Conservation (phyloP, 2,888 invertebrate genomes). For the Andricus curvator region DNA sequence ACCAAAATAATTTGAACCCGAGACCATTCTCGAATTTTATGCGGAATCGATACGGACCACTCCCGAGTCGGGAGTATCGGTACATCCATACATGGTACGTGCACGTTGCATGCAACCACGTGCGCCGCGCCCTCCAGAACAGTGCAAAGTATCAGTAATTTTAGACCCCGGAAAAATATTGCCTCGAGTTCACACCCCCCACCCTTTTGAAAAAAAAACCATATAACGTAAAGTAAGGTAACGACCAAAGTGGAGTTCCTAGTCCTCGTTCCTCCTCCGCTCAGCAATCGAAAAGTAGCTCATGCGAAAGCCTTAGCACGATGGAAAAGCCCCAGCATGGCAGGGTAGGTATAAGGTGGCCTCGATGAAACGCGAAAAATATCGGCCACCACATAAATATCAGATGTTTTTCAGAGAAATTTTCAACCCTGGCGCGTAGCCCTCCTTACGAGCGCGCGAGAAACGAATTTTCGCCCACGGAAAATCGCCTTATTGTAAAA, state of each 20-base stretch:
- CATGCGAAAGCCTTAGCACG: constrained; percentile 11
- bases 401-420: constrained; percentile 38
- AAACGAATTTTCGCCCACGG: constrained; percentile 1
- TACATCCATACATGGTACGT: constrained; percentile 42
- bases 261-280: neutral
- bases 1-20: constrained; percentile 52
- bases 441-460: constrained; percentile 1
- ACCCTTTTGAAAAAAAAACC: neutral
- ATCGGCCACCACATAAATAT: constrained; percentile 37
- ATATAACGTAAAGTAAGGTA: constrained; percentile 18
- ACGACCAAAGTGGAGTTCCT: constrained; percentile 34
- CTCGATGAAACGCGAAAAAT: constrained; percentile 37
- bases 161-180: constrained; percentile 22
- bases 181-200: neutral
- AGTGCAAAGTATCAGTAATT: constrained; percentile 20
- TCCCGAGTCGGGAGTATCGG: constrained; percentile 50
- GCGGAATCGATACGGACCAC: constrained; percentile 60
- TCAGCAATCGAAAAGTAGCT: constrained; percentile 20
- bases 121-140: constrained; percentile 34
- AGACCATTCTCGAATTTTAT: constrained; percentile 58
- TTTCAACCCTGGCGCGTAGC: constrained; percentile 37
- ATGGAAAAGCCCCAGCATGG: constrained; percentile 12
- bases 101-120: constrained; percentile 49
- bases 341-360: constrained; percentile 10
- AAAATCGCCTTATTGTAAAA: constrained; percentile 30